Evolutionary conservation across 2,888 invertebrate species (phyloP).

Genomic region (Troglohyphantes excavatus): DNA sequence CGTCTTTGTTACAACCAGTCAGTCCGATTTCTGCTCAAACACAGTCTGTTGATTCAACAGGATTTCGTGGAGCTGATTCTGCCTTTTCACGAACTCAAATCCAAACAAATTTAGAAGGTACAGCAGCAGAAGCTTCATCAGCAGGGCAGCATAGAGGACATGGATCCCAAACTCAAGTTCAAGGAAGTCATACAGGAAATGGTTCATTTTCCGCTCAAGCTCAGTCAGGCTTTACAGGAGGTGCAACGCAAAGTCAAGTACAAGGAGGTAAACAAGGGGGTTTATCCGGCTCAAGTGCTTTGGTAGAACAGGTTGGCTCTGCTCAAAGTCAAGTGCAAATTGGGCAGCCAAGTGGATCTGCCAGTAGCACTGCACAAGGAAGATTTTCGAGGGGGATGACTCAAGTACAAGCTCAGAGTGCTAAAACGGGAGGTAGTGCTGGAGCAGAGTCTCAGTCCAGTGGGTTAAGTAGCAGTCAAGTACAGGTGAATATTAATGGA

Average conservation of each 20-base stretch:
- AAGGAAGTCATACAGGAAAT: slow-evolving; percentile 74
- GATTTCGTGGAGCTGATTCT: slow-evolving; percentile 32
- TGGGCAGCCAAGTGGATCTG: slow-evolving; percentile 69
- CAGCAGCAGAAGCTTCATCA: slow-evolving; percentile 75
- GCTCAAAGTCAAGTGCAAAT: slow-evolving; percentile 78
- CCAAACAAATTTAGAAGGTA: slow-evolving; percentile 66
- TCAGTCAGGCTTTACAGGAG: slow-evolving; percentile 76
- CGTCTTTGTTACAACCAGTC: background rate
- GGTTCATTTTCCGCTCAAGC: slow-evolving; percentile 78
- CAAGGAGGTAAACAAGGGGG: slow-evolving; percentile 70
- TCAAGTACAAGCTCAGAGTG: slow-evolving; percentile 66
- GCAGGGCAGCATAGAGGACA: slow-evolving; percentile 57
- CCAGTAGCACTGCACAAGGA: slow-evolving; percentile 74
- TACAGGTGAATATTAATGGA: slow-evolving; percentile 70
- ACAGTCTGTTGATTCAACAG: background rate
- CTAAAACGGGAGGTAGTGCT: slow-evolving; percentile 69
- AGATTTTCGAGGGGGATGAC: slow-evolving; percentile 63
- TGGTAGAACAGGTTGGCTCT: slow-evolving; percentile 63
- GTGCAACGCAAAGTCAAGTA: slow-evolving; percentile 71
- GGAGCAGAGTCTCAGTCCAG: slow-evolving; percentile 74
- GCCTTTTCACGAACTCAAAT: slow-evolving; percentile 76
- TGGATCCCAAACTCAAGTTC: slow-evolving; percentile 75
- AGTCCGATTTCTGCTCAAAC: background rate
- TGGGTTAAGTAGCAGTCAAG: slow-evolving; percentile 71
- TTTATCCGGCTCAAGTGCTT: slow-evolving; percentile 73